phyloP scores from a whole-genome alignment of 2,888 invertebrate species.

The Fragum sueziense region DNA sequence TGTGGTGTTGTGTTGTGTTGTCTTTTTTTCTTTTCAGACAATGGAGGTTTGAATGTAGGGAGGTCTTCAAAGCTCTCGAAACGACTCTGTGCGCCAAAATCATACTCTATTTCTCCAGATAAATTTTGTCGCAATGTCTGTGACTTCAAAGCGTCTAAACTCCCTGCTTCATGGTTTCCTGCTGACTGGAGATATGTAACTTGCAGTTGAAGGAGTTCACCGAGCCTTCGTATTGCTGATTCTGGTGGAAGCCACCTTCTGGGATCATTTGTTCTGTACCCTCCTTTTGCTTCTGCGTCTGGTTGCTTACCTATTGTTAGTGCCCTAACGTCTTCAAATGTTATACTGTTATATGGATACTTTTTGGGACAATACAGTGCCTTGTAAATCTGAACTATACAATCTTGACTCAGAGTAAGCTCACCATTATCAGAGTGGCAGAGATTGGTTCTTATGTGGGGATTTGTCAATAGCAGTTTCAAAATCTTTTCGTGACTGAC shows the following conservation, averaged over 20 bases:
- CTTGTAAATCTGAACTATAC: neutral
- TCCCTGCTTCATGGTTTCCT: neutral
- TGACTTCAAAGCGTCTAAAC: neutral
- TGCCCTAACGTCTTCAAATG: neutral
- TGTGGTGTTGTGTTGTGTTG: neutral
- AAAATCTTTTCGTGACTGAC: neutral
- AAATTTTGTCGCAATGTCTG: neutral
- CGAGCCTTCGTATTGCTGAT: conserved; percentile 12
- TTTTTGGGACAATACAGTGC: neutral
- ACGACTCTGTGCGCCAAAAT: conserved; percentile 15
- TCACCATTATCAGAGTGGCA: too few species aligned
- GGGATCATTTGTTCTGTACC: conserved; percentile 9
- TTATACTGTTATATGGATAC: neutral
- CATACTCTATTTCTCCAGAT: conserved; percentile 25
- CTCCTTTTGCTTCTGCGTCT: neutral
- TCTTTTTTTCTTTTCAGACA: neutral
- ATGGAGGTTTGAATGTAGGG: too few species aligned
- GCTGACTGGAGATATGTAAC: conserved; percentile 18
- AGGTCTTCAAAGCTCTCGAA: neutral
- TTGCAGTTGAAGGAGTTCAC: conserved; percentile 1
- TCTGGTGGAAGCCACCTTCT: conserved; percentile 25
- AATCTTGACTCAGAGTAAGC: too few species aligned
- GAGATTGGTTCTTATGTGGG: too few species aligned
- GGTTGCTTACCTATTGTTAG: neutral
- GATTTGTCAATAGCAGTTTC: neutral